Conservation (phyloP, 2,888 invertebrate genomes). For the Idaea straminata region DNA sequence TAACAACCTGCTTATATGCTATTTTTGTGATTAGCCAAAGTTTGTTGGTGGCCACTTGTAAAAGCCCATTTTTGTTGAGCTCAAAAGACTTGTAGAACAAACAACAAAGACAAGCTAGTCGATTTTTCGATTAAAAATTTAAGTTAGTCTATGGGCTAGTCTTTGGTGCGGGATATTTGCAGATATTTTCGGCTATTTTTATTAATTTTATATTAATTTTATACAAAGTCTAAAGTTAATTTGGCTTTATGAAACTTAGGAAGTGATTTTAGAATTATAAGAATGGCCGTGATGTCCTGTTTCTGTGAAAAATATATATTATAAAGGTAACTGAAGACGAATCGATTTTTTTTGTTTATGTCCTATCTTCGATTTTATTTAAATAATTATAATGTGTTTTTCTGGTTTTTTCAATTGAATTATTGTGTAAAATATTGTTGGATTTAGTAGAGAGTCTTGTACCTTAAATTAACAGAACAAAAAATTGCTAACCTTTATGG, state of each 20-base stretch:
- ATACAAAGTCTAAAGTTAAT: not conserved
- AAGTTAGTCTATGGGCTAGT: not conserved
- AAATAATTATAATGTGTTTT: not conserved
- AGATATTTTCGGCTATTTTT: slow-evolving; percentile 3
- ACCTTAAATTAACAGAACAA: no score
- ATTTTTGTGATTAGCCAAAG: no score
- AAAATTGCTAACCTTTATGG: no score
- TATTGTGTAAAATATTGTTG: no score
- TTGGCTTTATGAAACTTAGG: slow-evolving; percentile 15
- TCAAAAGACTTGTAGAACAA: no score
- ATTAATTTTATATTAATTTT: not conserved
- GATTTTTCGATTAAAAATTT: not conserved
- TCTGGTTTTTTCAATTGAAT: no score
- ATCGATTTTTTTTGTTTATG: slow-evolving; percentile 42
- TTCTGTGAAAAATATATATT: slow-evolving; percentile 42
- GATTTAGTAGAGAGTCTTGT: not conserved
- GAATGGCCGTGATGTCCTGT: slow-evolving; percentile 39
- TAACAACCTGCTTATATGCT: no score
- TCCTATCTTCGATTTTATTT: slow-evolving; percentile 6
- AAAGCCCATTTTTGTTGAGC: no score
- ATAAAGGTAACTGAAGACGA: slow-evolving; percentile 36
- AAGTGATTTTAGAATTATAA: slow-evolving; percentile 21
- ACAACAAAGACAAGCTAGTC: not conserved
- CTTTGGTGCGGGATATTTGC: not conserved
- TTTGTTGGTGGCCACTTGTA: no score